Conservation (phyloP, 2,888 invertebrate species). For the Lycia hirtaria region DNA sequence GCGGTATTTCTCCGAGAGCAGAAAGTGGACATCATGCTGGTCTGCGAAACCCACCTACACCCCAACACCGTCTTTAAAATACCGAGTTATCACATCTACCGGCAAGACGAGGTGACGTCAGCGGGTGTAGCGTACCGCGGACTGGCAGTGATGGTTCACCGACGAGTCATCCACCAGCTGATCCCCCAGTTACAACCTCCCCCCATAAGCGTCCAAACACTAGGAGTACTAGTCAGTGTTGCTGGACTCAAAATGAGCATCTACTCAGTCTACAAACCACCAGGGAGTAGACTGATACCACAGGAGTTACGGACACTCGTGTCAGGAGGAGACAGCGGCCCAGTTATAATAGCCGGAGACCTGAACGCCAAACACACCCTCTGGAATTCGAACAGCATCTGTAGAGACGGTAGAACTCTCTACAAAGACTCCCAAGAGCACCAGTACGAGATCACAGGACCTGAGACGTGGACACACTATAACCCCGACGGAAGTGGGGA, state of each 20-base stretch:
- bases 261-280: background rate
- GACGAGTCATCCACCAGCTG: too few species aligned
- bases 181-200: too few species aligned
- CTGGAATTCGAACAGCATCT: background rate
- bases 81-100: background rate
- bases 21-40: background rate
- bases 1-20: slow-evolving; percentile 1
- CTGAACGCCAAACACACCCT: background rate
- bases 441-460: too few species aligned
- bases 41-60: background rate
- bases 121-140: background rate
- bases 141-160: background rate
- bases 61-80: too few species aligned
- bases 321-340: background rate
- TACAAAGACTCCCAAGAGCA: too few species aligned
- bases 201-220: background rate
- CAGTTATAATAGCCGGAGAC: background rate
- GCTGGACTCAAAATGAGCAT: background rate
- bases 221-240: background rate
- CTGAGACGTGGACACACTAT: background rate
- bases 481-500: too few species aligned
- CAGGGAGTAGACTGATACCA: background rate
- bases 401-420: background rate
- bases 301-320: too few species aligned
- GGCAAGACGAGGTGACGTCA: background rate